phyloP scores from a whole-genome alignment of 2,888 invertebrate species.

The Helobdella robusta region DNA sequence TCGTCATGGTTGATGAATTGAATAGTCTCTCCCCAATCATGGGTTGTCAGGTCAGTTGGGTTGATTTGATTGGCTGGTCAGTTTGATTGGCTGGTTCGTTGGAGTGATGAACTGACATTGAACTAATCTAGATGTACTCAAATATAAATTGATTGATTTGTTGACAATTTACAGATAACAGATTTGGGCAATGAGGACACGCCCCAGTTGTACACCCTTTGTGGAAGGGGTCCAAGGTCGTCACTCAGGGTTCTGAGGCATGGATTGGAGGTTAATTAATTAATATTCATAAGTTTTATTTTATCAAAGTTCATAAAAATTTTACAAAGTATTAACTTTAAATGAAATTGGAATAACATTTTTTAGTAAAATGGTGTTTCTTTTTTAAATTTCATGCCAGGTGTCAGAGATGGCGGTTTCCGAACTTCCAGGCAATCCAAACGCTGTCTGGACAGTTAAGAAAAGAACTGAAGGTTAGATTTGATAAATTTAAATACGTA shows the following conservation, averaged over 20 bases:
- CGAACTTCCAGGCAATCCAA: slow-evolving; percentile 97
- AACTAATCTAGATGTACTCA: neutral
- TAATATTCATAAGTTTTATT: too few relatives aligned
- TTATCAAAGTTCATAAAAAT: too few relatives aligned
- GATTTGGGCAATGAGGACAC: slow-evolving; percentile 87
- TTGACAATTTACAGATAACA: slow-evolving; percentile 46
- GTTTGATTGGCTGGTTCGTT: neutral
- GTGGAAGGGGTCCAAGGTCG: slow-evolving; percentile 89
- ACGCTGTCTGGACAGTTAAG: slow-evolving; percentile 98
- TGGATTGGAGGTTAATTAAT: slow-evolving; percentile 67
- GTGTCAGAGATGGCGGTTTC: slow-evolving; percentile 99
- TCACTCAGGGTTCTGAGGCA: slow-evolving; percentile 84
- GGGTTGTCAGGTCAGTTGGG: slow-evolving; percentile 59
- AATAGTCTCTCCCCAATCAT: slow-evolving; percentile 88
- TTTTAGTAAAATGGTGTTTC: neutral
- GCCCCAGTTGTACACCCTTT: slow-evolving; percentile 89
- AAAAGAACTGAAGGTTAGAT: slow-evolving; percentile 84
- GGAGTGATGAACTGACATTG: neutral
- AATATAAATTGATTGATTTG: neutral
- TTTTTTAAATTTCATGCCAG: slow-evolving; percentile 37
- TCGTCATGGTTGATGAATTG: slow-evolving; percentile 90
- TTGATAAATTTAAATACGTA: neutral
- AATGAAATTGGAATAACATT: too few relatives aligned
- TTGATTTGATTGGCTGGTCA: neutral
- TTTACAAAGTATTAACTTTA: too few relatives aligned